A percentile compares a stretch with the other conserved stretches of the same genome.
phyloP scores from a whole-genome alignment of 2,888 invertebrate genomes.

The Netelia inedita region DNA sequence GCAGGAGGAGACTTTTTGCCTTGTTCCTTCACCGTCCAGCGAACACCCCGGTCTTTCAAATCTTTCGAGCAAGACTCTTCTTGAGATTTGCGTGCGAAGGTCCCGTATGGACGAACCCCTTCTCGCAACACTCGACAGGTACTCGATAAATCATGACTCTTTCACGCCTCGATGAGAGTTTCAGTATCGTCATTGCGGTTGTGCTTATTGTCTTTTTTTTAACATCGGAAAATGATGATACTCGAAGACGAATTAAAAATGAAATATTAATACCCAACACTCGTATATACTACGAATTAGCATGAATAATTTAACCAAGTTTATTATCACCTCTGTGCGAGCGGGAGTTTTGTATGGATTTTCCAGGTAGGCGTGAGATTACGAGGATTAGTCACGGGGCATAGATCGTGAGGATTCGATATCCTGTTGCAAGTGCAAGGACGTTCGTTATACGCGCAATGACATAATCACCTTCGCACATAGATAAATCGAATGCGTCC shows the following conservation, averaged over 20 bases:
- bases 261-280: conserved; percentile 36
- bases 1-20: not conserved
- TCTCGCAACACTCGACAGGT: conserved; percentile 28
- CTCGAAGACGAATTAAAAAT: conserved; percentile 23
- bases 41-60: conserved; percentile 52
- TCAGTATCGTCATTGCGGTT: not conserved
- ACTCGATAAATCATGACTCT: conserved; percentile 30
- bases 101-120: conserved; percentile 12
- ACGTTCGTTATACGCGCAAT: conserved; percentile 63
- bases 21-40: conserved; percentile 51
- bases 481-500: not conserved
- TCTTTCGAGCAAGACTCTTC: conserved; percentile 52
- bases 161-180: conserved; percentile 6
- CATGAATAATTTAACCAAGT: conserved; percentile 61
- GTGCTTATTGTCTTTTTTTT: conserved; percentile 27
- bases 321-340: conserved; percentile 40
- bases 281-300: conserved; percentile 28
- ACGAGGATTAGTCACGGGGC: conserved; percentile 54
- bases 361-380: conserved; percentile 36
- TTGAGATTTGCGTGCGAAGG: conserved; percentile 2
- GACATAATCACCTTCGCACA: conserved; percentile 29
- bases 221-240: conserved; percentile 14
- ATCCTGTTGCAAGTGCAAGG: conserved; percentile 79
- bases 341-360: conserved; percentile 35
- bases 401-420: conserved; percentile 70